Conservation (phyloP, 1,140 invertebrate species). For the Steinernema feltiae region DNA sequence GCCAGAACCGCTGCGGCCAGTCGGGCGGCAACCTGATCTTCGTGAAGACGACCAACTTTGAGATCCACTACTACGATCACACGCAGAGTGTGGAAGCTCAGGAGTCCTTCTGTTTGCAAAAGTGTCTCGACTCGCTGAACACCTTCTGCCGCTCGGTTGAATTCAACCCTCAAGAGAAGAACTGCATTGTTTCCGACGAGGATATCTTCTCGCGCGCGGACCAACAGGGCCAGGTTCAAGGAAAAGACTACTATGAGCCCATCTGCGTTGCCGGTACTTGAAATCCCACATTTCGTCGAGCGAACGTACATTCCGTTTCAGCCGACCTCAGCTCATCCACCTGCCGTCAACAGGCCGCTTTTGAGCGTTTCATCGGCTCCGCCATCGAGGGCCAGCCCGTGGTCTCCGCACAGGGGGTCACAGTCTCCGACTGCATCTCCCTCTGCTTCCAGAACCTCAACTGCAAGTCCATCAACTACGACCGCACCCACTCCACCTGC, state of each 20-base stretch:
- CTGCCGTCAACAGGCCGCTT: constrained; percentile 57
- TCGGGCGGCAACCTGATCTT: constrained; percentile 55
- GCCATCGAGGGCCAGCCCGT: constrained; percentile 55
- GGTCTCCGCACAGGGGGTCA: constrained; percentile 56
- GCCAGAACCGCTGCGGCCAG: constrained; percentile 55
- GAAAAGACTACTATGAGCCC: constrained; percentile 57
- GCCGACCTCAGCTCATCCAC: constrained; percentile 56
- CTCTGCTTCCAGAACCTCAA: constrained; percentile 58
- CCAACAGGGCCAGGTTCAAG: constrained; percentile 53
- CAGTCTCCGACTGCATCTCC: constrained; percentile 57
- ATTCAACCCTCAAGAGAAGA: constrained; percentile 55
- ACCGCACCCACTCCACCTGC: constrained; percentile 55
- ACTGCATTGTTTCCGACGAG: constrained; percentile 57
- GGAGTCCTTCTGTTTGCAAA: constrained; percentile 57
- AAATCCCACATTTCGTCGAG: constrained; percentile 25
- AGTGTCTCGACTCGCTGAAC: constrained; percentile 56
- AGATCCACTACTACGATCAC: constrained; percentile 58
- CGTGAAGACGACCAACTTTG: constrained; percentile 57
- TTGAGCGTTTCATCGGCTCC: constrained; percentile 55
- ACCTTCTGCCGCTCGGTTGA: constrained; percentile 57
- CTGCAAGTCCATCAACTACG: constrained; percentile 58
- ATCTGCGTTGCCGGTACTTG: constrained; percentile 56
- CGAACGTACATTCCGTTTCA: constrained; percentile 29
- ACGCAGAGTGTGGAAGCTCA: constrained; percentile 57
- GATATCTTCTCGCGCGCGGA: constrained; percentile 58